phyloP scores from a whole-genome alignment of 2,797 vertebrate genomes.

The Chelonia mydas region DNA sequence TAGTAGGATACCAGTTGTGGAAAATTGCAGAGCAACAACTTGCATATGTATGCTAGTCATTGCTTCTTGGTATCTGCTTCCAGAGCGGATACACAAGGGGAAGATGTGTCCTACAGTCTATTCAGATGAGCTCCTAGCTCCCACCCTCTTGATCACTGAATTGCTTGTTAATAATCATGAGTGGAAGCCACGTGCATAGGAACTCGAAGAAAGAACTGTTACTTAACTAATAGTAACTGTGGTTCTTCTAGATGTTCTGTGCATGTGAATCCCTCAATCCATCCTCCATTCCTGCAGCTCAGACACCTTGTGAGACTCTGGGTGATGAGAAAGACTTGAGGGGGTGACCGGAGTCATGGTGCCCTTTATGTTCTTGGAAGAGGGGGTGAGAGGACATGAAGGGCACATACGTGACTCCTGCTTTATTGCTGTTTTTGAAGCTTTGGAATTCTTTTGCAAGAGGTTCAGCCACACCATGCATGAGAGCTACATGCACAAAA shows the following conservation, averaged over 20 bases:
- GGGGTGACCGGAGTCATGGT: not conserved
- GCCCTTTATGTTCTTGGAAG: not conserved
- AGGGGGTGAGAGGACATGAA: not conserved
- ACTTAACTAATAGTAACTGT: not conserved
- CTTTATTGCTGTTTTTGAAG: not conserved
- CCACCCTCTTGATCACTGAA: not conserved
- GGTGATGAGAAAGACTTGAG: not conserved
- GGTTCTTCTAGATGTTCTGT: not conserved
- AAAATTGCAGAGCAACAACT: not conserved
- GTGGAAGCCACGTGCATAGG: not conserved
- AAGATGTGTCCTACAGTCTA: not conserved
- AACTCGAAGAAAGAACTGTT: not conserved
- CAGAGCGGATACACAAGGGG: not conserved
- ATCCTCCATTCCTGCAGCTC: not conserved
- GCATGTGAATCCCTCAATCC: not conserved
- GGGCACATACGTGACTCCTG: not conserved
- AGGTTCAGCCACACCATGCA: not conserved
- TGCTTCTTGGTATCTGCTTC: not conserved
- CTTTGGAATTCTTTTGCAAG: not conserved
- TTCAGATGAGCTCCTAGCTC: not conserved
- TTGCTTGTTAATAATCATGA: not conserved
- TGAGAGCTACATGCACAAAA: not conserved
- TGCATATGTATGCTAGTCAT: not conserved
- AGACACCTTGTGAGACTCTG: not conserved
- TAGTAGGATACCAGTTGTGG: not conserved